Evolutionary conservation across 1,140 invertebrate species (phyloP).

Genomic region (Pseudobourletiella spinata): DNA sequence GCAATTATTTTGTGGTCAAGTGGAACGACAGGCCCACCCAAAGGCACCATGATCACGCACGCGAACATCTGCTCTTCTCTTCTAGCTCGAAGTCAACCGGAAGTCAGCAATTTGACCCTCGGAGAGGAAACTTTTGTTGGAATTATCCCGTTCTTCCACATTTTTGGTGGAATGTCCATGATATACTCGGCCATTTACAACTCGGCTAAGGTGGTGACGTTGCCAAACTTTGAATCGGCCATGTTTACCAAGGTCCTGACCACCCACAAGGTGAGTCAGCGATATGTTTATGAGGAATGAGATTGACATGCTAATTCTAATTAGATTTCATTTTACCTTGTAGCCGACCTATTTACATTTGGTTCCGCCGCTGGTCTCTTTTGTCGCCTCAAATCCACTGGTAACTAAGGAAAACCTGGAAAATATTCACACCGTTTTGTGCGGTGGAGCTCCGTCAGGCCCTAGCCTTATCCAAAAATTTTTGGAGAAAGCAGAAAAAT

Average conservation of each 20-base stretch:
- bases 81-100: not conserved
- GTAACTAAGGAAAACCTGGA: not conserved
- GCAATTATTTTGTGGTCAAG: slow-evolving; percentile 20
- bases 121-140: slow-evolving; percentile 14
- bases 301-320: too few species aligned
- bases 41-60: slow-evolving; percentile 74
- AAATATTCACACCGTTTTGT: not conserved
- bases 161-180: slow-evolving; percentile 7
- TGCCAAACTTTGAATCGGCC: slow-evolving; percentile 17
- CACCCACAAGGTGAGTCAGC: not conserved
- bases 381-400: not conserved
- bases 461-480: not conserved
- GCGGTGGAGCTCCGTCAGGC: slow-evolving; percentile 11
- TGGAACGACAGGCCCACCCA: slow-evolving; percentile 53
- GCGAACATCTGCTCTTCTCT: slow-evolving; percentile 9
- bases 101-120: not conserved
- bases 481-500: slow-evolving; percentile 7
- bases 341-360: not conserved
- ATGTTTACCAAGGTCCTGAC: slow-evolving; percentile 13
- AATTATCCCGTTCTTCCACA: slow-evolving; percentile 27
- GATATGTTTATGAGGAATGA: too few species aligned
- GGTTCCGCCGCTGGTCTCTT: not conserved
- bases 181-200: not conserved
- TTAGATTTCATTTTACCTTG: too few species aligned
- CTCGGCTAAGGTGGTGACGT: not conserved